Evolutionary conservation across 2,888 invertebrate genomes (phyloP).

Genomic region (Andricus curvator): DNA sequence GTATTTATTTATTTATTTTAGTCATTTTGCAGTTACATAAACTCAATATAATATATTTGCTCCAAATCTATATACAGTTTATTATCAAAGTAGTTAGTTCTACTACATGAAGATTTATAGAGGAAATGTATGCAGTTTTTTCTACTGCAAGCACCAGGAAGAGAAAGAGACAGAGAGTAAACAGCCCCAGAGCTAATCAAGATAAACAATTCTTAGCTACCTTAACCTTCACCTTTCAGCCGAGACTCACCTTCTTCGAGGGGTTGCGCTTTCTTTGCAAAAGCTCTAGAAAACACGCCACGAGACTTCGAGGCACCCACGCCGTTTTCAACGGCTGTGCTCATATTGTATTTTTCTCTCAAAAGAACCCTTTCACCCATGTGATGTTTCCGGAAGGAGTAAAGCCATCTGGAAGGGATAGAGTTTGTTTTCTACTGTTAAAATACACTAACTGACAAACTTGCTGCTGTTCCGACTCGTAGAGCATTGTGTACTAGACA

Average conservation of each 20-base stretch:
- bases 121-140: not conserved
- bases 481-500: not conserved
- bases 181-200: not conserved
- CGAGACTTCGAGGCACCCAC: conserved; percentile 69
- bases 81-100: not conserved
- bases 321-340: conserved; percentile 71
- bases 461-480: not conserved
- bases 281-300: conserved; percentile 73
- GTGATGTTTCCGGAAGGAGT: conserved; percentile 51
- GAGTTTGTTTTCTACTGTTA: conserved; percentile 52
- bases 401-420: conserved; percentile 63
- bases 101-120: not conserved
- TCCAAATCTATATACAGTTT: not conserved
- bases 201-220: conserved; percentile 43
- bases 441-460: conserved; percentile 45
- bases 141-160: not conserved
- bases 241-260: conserved; percentile 74
- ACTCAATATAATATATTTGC: not conserved
- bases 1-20: not conserved
- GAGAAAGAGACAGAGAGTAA: conserved; percentile 9
- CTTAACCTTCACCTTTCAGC: conserved; percentile 40
- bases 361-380: conserved; percentile 51
- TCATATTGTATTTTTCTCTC: conserved; percentile 64
- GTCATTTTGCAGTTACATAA: not conserved
- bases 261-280: conserved; percentile 73